These are phyloP conservation scores for Thereva nobilitata DNA, from an alignment of 2,888 invertebrate species.

Conservation along the genomic window DNA sequence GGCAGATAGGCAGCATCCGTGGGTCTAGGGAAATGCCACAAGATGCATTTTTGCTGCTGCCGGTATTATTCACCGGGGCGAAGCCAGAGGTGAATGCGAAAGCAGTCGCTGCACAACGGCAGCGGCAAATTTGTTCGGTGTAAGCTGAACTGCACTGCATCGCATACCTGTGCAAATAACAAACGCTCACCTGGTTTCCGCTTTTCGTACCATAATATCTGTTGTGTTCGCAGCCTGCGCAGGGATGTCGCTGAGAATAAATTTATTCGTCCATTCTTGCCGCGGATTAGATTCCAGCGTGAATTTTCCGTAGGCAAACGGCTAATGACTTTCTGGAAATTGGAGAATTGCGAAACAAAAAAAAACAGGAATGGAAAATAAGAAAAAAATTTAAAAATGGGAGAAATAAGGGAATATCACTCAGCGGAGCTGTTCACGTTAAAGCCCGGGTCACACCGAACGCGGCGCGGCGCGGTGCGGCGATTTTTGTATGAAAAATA, in stretches of 20 bases:
- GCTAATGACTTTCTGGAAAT: constrained; percentile 30
- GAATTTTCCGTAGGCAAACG: constrained; percentile 29
- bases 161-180: constrained; percentile 19
- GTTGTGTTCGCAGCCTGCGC: constrained; percentile 21
- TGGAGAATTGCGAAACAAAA: constrained; percentile 20
- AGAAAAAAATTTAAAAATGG: background rate
- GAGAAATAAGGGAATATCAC: no score
- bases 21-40: constrained; percentile 8
- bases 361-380: constrained; percentile 7
- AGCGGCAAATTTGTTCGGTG: constrained; percentile 31
- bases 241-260: constrained; percentile 24
- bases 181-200: constrained; percentile 24
- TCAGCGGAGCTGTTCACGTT: no score
- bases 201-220: constrained; percentile 2
- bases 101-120: constrained; percentile 1
- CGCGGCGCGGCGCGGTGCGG: no score
- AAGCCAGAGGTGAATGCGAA: background rate
- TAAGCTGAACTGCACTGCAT: constrained; percentile 23
- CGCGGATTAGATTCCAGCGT: constrained; percentile 22
- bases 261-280: constrained; percentile 33
- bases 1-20: background rate
- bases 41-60: constrained; percentile 22
- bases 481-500: no score
- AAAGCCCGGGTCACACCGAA: no score
- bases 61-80: background rate